These are phyloP conservation scores for Physella acuta DNA, from an alignment of 1,140 invertebrate species.

Conservation along the genomic window DNA sequence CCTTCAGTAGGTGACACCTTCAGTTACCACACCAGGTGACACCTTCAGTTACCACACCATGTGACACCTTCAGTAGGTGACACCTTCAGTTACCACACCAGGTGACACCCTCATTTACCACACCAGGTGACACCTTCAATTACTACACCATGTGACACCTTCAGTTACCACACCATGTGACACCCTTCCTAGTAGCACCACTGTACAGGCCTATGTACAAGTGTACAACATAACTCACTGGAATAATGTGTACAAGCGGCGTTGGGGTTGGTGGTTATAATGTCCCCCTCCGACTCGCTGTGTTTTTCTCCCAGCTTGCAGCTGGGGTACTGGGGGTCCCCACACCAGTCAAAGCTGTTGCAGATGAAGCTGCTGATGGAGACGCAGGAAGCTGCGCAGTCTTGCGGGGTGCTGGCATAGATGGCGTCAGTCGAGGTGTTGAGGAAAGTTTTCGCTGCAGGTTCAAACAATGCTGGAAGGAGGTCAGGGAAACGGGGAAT, in stretches of 20 bases:
- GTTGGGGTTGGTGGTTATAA: background rate
- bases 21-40: too few relatives aligned
- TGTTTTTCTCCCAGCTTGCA: background rate
- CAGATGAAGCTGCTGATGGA: background rate
- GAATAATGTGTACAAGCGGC: slow-evolving; percentile 11
- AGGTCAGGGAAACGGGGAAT: too few relatives aligned
- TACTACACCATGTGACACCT: too few relatives aligned
- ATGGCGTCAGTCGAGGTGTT: background rate
- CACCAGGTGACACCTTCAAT: too few relatives aligned
- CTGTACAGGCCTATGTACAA: too few relatives aligned
- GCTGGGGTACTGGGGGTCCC: background rate
- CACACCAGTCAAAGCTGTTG: slow-evolving; percentile 22
- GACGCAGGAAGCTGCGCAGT: slow-evolving; percentile 21
- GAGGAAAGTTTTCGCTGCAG: slow-evolving; percentile 1
- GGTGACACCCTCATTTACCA: too few relatives aligned
- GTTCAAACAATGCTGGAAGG: background rate
- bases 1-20: too few relatives aligned
- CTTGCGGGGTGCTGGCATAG: background rate
- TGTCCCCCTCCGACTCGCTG: background rate
- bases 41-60: too few relatives aligned
- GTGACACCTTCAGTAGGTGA: too few relatives aligned
- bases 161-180: too few relatives aligned
- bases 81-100: too few relatives aligned
- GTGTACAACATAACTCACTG: slow-evolving; percentile 14
- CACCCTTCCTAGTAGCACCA: too few relatives aligned